A percentile compares a stretch with the other conserved stretches of the same genome.
Conservation (phyloP, 64 coral and sea anemone species). For the Porites australiensis region DNA sequence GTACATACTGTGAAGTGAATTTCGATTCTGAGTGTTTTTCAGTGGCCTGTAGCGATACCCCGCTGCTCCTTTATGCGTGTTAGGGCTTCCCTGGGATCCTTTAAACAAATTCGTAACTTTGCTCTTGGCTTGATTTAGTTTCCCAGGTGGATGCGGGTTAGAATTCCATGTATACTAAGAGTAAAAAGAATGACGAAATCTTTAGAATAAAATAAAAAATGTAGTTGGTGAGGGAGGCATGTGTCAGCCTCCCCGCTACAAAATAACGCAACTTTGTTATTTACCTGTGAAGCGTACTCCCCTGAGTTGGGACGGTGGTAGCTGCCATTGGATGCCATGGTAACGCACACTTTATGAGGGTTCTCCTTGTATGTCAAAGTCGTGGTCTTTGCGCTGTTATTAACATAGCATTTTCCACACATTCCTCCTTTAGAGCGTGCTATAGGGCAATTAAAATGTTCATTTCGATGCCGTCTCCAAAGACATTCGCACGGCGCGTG, state of each 20-base stretch:
- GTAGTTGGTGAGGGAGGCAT: too few species aligned
- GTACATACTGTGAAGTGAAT: slow-evolving; percentile 15
- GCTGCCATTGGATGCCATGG: not conserved
- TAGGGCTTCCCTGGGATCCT: not conserved
- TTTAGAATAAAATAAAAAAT: too few species aligned
- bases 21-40: not conserved
- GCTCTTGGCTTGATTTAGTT: slow-evolving; percentile 10
- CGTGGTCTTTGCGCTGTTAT: not conserved
- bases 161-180: not conserved
- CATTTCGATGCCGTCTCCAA: slow-evolving; percentile 17
- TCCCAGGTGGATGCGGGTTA: not conserved
- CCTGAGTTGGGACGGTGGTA: not conserved
- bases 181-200: not conserved
- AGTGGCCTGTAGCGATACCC: not conserved
- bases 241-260: too few species aligned
- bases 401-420: slow-evolving; percentile 12
- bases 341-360: not conserved
- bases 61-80: not conserved
- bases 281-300: not conserved
- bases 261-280: not conserved
- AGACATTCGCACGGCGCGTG: slow-evolving; percentile 18
- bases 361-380: not conserved
- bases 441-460: slow-evolving; percentile 1
- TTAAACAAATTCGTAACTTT: slow-evolving; percentile 8
- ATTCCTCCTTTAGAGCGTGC: not conserved